Base-by-base conservation (phyloP, 2,888 invertebrate species). In the Lepidocyrtoides sp. region DNA sequence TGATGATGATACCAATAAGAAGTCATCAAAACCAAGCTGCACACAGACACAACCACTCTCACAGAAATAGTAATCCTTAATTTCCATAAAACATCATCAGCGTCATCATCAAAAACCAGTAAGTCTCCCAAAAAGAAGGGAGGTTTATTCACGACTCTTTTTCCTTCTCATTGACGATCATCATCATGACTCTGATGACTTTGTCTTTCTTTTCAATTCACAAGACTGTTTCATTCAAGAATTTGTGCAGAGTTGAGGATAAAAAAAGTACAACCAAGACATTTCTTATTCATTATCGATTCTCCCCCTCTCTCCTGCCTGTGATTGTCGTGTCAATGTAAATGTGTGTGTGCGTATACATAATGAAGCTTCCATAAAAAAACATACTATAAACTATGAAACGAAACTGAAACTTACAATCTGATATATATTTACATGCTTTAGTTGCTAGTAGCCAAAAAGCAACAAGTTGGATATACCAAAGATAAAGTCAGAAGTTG, bases 61-160 rank as follows among this genome's bases (percentile, higher is more conserved):
- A 66, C 14, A 84, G 20, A 48, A 83, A 85, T 2, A 81, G n/a
- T 69, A 66, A 88, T 66, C 14, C 72, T 89, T 69, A 66, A 89
- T 89, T 82, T 82, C 82, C 88, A 82, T 88, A 82, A 89, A 89
- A 17, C 60, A 69, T 81, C 88, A 81, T 81, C 81, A 81, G 32
- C 48, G 44, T 81, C 82, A 82, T 82, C 84, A 84, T 89, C 82
- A 89, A 86, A 89, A 89, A 89, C 88, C 82, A 82, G 81, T 72
- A 89, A 82, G 72, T 79, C 66, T 66, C 79, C 23, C 23, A 51
- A 66, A 87, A 66, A 87, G 88, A 82, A 54, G 54, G 51, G 88
- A 82, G 82, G 41, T 81, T 63, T 69, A 82, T 72, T 86, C 81
- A 72, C 86, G 69, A 66, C 51, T 57, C 72, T 82, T 91, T 77